Conservation (phyloP, 1,140 invertebrate species). For the Drosophila parabipectinata region DNA sequence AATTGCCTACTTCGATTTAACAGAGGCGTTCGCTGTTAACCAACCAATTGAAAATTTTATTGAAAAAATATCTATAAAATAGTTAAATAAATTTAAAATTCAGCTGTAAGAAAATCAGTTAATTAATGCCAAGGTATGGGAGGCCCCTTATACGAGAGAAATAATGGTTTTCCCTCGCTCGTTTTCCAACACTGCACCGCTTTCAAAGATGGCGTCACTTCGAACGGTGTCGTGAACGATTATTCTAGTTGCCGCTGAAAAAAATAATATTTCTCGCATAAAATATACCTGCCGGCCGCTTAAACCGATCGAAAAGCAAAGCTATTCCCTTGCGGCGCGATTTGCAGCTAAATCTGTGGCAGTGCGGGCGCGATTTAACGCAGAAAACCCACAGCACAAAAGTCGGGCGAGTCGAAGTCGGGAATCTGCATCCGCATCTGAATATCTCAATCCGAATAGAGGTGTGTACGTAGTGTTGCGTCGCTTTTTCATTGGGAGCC, state of each 20-base stretch:
- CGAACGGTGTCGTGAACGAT: slow-evolving; percentile 68
- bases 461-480: slow-evolving; percentile 63
- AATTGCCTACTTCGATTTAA: neutral
- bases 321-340: slow-evolving; percentile 54
- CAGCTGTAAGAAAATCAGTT: neutral
- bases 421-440: slow-evolving; percentile 44
- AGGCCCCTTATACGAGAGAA: neutral
- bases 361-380: slow-evolving; percentile 49
- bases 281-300: slow-evolving; percentile 55
- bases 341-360: slow-evolving; percentile 57
- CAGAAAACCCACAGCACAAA: slow-evolving; percentile 26
- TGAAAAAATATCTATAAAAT: neutral
- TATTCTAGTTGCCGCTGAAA: slow-evolving; percentile 69
- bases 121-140: neutral
- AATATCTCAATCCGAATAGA: slow-evolving; percentile 4
- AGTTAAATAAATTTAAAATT: neutral
- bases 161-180: neutral
- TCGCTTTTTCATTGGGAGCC: slow-evolving; percentile 30
- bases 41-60: neutral
- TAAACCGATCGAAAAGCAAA: slow-evolving; percentile 66
- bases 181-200: slow-evolving; percentile 51
- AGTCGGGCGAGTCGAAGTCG: slow-evolving; percentile 11
- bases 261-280: slow-evolving; percentile 67
- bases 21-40: neutral
- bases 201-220: slow-evolving; percentile 78